Conservation (phyloP, 2,113 vertebrate genomes). For the Zosterops japonicus region DNA sequence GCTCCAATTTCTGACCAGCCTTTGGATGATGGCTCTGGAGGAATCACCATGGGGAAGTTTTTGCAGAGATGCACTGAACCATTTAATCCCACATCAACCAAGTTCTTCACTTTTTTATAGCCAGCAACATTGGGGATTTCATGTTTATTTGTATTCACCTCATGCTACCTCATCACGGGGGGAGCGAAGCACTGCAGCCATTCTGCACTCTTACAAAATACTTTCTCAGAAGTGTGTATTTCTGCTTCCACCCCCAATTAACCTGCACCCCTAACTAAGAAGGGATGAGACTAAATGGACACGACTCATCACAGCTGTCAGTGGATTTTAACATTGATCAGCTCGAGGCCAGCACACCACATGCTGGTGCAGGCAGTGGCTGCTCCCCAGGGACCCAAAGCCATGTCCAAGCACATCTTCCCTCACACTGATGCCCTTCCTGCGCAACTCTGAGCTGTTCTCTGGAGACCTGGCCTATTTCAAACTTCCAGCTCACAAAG, state of each 20-base stretch:
- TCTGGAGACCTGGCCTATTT: slow-evolving; percentile 50
- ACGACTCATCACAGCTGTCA: not conserved
- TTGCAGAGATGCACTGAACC: not conserved
- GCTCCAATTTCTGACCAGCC: not conserved
- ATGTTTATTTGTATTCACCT: not conserved
- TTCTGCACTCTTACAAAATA: not conserved
- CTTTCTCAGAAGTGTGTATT: not conserved
- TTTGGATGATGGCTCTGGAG: not conserved
- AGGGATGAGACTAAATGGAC: not conserved
- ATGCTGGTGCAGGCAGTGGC: not conserved
- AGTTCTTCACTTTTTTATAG: not conserved
- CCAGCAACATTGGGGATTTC: not conserved
- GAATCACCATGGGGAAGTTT: not conserved
- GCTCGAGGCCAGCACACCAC: not conserved
- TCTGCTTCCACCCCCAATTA: not conserved
- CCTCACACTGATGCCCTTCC: not conserved
- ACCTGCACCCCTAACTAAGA: not conserved
- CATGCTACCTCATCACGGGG: not conserved
- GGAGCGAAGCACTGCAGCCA: accelerated
- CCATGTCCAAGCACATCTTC: slow-evolving; percentile 38
- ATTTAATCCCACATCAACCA: not conserved
- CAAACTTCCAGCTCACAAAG: not conserved
- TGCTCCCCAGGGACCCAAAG: not conserved
- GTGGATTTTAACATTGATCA: slow-evolving; percentile 11
- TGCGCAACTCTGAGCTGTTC: slow-evolving; percentile 11